Conservation (phyloP, 2,113 vertebrate genomes). For the Paratilapia polleni region DNA sequence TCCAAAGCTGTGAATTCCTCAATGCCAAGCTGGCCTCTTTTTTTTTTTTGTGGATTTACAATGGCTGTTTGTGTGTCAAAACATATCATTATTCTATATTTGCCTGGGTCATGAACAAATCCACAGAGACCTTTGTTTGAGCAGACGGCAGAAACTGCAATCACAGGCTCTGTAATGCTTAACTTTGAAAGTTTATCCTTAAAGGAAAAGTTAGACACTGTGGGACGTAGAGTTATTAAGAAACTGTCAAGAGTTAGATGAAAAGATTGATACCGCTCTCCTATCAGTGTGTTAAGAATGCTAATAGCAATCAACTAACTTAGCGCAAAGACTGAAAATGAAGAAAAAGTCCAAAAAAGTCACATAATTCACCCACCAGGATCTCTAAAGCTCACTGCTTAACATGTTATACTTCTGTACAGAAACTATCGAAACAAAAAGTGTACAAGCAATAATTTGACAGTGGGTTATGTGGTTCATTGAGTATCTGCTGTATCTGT, state of each 20-base stretch:
- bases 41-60: conserved; percentile 57
- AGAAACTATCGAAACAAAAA: neutral
- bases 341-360: neutral
- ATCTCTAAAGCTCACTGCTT: conserved; percentile 13
- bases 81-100: conserved; percentile 78
- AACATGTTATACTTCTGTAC: neutral
- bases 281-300: neutral
- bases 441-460: neutral
- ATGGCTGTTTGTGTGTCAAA: conserved; percentile 67
- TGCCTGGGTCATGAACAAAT: conserved; percentile 55
- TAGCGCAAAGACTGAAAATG: neutral
- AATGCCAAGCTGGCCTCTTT: conserved; percentile 53
- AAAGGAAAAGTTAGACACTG: conserved; percentile 3
- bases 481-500: neutral
- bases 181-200: conserved; percentile 7
- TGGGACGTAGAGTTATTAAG: neutral
- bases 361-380: conserved; percentile 5
- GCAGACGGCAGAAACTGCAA: conserved; percentile 13
- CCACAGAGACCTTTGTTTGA: conserved; percentile 56
- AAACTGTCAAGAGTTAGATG: neutral
- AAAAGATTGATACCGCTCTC: neutral
- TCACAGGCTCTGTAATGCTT: conserved; percentile 21
- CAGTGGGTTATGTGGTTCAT: too few species aligned
- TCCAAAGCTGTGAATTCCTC: conserved; percentile 70
- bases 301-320: neutral